Base-by-base conservation (phyloP, 1,140 invertebrate genomes). In the Drosophila nigromelanica region DNA sequence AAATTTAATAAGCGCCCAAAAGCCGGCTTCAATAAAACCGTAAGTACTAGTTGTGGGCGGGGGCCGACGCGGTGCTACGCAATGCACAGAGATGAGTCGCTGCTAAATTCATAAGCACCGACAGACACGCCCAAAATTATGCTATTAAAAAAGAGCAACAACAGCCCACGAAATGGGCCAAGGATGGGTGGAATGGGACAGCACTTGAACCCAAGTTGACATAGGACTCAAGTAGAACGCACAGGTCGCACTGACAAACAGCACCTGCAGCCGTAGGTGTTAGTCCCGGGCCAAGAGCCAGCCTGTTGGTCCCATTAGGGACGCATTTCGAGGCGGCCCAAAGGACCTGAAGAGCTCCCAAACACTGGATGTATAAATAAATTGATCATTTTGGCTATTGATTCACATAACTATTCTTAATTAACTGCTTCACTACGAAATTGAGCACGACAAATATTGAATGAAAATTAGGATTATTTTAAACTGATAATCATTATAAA, bases 1-100 rank as follows among this genome's bases (percentile, higher is more conserved):
- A 86, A 87, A 86, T 86, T 86, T 86, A 86, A 87, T 87, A 86
- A 78, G 63, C 75, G 63, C 78, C 82, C 64, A 60, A 60, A 78
- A 87, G 75, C 73, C 60, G 78, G 47, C 75, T 63, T 69, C 78
- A 86, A 78, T 82, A 86, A 86, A 81, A 82, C 33, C 27, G 40
- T 54, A 58, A 76, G 76, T 70, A 61, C 62, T 55, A 52, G 62
- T 68, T 64, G 72, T 68, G 54, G 21, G 43, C 61, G 18, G 6
- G 0, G 7, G 33, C 1, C 30, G 24, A 5, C 4, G 5, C 5
- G 27, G 27, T 27, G 27, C 27, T 27, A 42, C 11, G 54, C 48
- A 18, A 61, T 61, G 56, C 62, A 6, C 1, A 27, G 27, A 27
- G 60, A 70, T 48, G 47, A 48, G 40, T 61, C 73, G 43, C 58